phyloP scores from a whole-genome alignment of 2,113 vertebrate genomes.

The Poicephalus meyeri region DNA sequence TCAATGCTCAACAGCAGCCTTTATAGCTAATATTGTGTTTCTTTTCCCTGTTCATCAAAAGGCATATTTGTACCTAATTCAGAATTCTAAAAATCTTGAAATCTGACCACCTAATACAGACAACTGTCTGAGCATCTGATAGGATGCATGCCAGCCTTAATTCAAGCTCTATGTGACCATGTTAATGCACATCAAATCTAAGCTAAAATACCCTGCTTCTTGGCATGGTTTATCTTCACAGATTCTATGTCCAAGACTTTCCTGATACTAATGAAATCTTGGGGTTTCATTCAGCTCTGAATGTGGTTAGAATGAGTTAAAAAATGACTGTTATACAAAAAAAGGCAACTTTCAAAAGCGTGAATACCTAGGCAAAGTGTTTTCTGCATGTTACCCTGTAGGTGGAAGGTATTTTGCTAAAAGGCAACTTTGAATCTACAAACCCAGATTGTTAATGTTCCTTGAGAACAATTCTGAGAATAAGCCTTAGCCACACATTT shows the following conservation, averaged over 20 bases:
- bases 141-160: not conserved
- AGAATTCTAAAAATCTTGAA: not conserved
- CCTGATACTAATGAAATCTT: not conserved
- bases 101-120: not conserved
- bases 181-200: not conserved
- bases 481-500: not conserved
- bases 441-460: not conserved
- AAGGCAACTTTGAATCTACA: not conserved
- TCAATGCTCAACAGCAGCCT: not conserved
- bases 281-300: not conserved
- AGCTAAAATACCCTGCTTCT: not conserved
- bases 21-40: not conserved
- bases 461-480: not conserved
- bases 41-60: not conserved
- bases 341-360: not conserved
- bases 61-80: not conserved
- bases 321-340: not conserved
- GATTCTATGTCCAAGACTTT: not conserved
- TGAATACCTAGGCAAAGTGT: not conserved
- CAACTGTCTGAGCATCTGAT: not conserved
- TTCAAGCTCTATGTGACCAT: not conserved
- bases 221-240: not conserved
- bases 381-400: not conserved
- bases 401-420: not conserved
- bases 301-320: not conserved